A percentile compares a stretch with the other conserved stretches of the same genome.
Conservation (phyloP, 1,140 invertebrate species). For the Drosophila sucinea region DNA sequence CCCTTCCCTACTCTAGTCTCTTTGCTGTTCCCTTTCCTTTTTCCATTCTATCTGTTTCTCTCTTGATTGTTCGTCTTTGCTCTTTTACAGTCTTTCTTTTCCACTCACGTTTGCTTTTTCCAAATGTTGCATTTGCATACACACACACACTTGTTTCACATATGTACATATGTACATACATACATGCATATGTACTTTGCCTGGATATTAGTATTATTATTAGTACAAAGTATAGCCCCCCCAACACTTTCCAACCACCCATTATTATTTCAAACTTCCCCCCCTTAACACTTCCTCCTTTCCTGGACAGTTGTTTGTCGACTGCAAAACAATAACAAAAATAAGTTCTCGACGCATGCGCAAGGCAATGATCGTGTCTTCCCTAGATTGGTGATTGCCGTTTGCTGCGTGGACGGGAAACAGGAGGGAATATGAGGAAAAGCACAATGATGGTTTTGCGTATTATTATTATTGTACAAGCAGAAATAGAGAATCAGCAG, state of each 20-base stretch:
- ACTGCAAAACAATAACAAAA: constrained; percentile 67
- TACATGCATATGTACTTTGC: neutral
- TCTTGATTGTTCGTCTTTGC: constrained; percentile 8
- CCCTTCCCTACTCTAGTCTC: constrained; percentile 8
- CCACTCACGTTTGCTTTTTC: constrained; percentile 24
- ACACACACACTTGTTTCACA: constrained; percentile 19
- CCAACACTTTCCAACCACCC: neutral
- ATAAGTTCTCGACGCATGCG: constrained; percentile 43
- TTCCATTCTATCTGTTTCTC: constrained; percentile 20
- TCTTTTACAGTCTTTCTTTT: constrained; percentile 22
- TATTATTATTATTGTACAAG: neutral
- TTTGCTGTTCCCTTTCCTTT: neutral
- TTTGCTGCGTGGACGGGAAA: neutral
- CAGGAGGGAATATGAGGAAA: neutral
- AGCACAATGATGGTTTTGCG: constrained; percentile 8
- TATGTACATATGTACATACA: neutral
- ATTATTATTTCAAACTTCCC: neutral
- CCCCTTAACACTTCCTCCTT: neutral
- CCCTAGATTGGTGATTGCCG: neutral
- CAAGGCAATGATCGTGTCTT: constrained; percentile 29
- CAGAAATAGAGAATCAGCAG: constrained; percentile 9
- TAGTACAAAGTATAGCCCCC: neutral
- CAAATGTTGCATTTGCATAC: constrained; percentile 49
- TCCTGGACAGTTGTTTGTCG: constrained; percentile 29
- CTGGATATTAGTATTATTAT: neutral